Evolutionary conservation across 35 echinoderm and acorn worm genomes (phyloP), one percentile per base, ranked within the genome.

Genomic region (Holothuria glaberrima): DNA sequence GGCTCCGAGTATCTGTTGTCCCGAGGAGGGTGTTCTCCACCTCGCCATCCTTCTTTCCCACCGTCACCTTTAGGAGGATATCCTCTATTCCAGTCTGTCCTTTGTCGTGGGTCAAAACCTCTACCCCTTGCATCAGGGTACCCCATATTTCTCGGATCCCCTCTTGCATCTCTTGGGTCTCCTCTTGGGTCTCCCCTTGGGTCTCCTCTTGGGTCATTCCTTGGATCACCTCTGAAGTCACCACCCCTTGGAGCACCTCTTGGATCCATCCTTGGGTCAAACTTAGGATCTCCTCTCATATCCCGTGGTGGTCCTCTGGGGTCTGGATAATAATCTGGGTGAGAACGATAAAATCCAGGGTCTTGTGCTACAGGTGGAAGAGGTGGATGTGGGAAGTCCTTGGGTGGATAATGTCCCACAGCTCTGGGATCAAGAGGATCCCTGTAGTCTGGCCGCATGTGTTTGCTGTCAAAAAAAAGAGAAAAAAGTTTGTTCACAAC

Each of bases 1-100:
- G 54, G 58, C 10, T 84, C 80, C 33, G 24, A 54, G 57, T 84
- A 84, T 57, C 80, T 59, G 21, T 58, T 58, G 21, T 84, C 80
- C 30, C 80, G 54, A 7, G 41, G 59, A 45, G 74, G 74, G 20
- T 45, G 35, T 2, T 84, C 80, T 36, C 80, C 46, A 61, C 48
- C 79, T 33, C 80, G 41, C 80, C 80, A 84, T 58, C 31, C 57
- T 13, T 84, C 80, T 63, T 48, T 78, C 25, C 74, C 74, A 22
- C 80, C 54, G 3, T 84, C 80, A 62, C 80, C 80, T n/a, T 84
- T 84, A 38, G 80, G 80, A 58, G 80, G 54, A 22, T 84, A 84
- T n/a, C 31, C 80, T 84, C 80, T 29, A 17, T 84, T 56, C 80
- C 80, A 84, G 25, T 84, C 80, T 22, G 22, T 16, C 34, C 80